Evolutionary conservation across 2,113 vertebrate species (phyloP).

Genomic region (Gymnogyps californianus): DNA sequence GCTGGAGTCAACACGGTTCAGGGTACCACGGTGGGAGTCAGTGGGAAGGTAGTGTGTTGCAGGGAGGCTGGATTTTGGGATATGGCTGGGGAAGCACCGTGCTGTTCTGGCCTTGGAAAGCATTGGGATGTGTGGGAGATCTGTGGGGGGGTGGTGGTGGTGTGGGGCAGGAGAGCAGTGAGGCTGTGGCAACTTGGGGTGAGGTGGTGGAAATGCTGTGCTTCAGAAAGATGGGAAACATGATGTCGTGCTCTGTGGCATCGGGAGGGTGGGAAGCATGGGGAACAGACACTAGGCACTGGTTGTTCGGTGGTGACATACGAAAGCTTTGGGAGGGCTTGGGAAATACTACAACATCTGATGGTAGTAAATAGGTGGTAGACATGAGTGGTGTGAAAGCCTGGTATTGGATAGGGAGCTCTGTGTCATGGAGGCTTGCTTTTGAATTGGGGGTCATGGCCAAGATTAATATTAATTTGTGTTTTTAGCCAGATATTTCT

Average conservation of each 20-base stretch:
- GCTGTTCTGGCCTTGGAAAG: neutral
- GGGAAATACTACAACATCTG: neutral
- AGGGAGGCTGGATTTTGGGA: neutral
- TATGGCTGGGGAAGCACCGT: neutral
- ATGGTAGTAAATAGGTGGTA: neutral
- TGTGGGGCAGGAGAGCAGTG: neutral
- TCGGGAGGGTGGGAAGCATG: neutral
- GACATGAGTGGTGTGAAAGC: neutral
- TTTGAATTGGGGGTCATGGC: neutral
- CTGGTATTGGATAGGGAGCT: neutral
- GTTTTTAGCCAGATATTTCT: neutral
- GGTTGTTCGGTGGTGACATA: fast-evolving
- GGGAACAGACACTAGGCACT: neutral
- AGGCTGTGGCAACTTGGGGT: neutral
- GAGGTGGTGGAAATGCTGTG: neutral
- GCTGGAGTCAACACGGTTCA: fast-evolving
- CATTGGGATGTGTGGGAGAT: neutral
- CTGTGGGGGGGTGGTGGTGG: neutral
- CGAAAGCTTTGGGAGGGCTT: neutral
- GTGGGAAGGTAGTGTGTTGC: fast-evolving
- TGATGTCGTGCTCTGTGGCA: neutral
- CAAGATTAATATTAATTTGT: neutral
- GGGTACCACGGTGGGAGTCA: neutral
- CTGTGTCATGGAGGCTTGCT: neutral
- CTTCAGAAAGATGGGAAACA: neutral